Conservation (phyloP, 2,797 vertebrate genomes). For the Epinephelus coioides region DNA sequence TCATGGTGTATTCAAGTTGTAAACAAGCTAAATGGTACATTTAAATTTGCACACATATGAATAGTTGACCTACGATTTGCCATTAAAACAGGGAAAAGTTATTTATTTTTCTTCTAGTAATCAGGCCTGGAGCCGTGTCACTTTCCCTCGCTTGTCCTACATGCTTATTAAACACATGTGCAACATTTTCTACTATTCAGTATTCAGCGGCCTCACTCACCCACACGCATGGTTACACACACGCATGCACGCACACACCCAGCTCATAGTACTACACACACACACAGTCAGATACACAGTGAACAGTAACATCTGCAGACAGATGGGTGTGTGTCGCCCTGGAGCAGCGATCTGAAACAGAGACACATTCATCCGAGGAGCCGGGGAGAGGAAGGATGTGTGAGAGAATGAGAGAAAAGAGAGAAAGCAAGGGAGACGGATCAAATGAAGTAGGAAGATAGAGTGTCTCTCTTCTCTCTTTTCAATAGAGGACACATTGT, state of each 20-base stretch:
- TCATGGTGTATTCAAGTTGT: neutral
- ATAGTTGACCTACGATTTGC: neutral
- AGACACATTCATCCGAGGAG: conserved; percentile 84
- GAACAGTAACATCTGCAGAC: conserved; percentile 83
- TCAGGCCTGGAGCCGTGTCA: neutral
- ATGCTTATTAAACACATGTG: conserved; percentile 35
- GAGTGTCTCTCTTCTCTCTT: conserved; percentile 81
- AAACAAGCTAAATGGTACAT: neutral
- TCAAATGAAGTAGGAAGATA: conserved; percentile 86
- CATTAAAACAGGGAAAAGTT: neutral
- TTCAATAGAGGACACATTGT: conserved; percentile 87
- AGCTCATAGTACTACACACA: conserved; percentile 17
- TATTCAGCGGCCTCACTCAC: conserved; percentile 58
- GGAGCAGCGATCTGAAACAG: conserved; percentile 81
- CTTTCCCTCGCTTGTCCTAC: conserved; percentile 35
- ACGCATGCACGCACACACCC: conserved; percentile 28
- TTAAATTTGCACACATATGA: neutral
- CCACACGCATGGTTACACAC: conserved; percentile 55
- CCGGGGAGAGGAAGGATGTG: conserved; percentile 84
- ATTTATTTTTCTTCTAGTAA: neutral
- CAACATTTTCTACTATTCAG: conserved; percentile 61
- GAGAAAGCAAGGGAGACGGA: conserved; percentile 79
- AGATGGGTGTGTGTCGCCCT: conserved; percentile 84
- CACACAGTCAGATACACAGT: conserved; percentile 44
- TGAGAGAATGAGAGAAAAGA: conserved; percentile 78